These are phyloP conservation scores for Cairina moschata DNA, from an alignment of 2,113 vertebrate genomes.

Conservation along the genomic window DNA sequence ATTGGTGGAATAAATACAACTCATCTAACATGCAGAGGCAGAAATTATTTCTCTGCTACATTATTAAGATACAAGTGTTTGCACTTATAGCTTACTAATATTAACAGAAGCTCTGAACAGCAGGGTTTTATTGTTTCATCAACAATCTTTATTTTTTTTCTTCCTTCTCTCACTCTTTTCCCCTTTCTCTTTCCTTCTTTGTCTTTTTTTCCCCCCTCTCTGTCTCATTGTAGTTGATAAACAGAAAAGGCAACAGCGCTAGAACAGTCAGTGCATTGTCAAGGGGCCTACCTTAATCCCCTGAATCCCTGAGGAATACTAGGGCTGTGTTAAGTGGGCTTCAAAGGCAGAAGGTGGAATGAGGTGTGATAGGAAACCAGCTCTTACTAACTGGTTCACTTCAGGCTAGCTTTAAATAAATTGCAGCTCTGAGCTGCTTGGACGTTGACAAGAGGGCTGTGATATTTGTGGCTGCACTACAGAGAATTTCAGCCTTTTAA, in stretches of 20 bases:
- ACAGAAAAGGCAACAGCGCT: conserved; percentile 15
- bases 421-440: conserved; percentile 45
- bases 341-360: conserved; percentile 66
- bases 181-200: background rate
- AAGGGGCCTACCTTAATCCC: conserved; percentile 39
- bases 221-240: conserved; percentile 6
- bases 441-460: conserved; percentile 46
- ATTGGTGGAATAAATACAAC: background rate
- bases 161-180: background rate
- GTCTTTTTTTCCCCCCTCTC: background rate
- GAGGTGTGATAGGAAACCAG: conserved; percentile 66
- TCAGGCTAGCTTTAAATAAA: conserved; percentile 72
- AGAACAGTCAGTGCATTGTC: conserved; percentile 44
- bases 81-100: background rate
- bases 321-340: conserved; percentile 57
- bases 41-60: background rate
- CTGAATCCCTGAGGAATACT: conserved; percentile 30
- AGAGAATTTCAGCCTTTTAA: conserved; percentile 52
- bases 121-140: background rate
- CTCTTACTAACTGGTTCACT: conserved; percentile 73
- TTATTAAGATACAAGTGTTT: background rate
- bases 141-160: background rate
- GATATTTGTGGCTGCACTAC: conserved; percentile 48
- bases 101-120: background rate
- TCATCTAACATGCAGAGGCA: background rate